Percentiles rank a stretch among this genome's conserved stretches.
These are phyloP conservation scores for Amphipoea lucens DNA, from an alignment of 2,888 invertebrate genomes.

Conservation along the genomic window DNA sequence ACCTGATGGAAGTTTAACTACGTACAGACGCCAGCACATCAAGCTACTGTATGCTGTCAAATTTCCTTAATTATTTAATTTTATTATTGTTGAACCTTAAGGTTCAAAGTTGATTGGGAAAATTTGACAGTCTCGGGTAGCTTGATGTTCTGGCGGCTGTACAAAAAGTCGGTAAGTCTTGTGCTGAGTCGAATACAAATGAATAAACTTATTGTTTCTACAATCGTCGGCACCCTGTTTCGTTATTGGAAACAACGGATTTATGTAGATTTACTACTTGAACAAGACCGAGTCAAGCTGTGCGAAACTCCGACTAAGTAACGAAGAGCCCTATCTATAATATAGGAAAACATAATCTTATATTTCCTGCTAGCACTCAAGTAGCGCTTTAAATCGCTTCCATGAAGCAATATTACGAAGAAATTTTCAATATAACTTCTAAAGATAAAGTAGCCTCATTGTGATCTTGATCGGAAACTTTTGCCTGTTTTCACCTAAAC, in stretches of 20 bases:
- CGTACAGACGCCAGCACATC: no score
- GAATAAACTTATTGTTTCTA: not conserved
- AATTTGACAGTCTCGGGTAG: no score
- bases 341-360: conserved; percentile 7
- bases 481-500: not conserved
- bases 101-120: no score
- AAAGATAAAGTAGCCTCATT: conserved; percentile 33
- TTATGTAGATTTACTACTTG: conserved; percentile 23
- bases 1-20: no score
- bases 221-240: not conserved
- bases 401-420: conserved; percentile 35
- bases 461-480: conserved; percentile 54
- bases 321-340: not conserved
- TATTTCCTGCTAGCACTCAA: conserved; percentile 13
- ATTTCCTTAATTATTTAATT: no score
- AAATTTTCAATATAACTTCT: conserved; percentile 52
- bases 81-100: no score
- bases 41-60: no score
- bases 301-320: not conserved
- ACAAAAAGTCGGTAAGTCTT: not conserved
- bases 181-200: conserved; percentile 15
- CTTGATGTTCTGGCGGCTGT: no score
- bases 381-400: conserved; percentile 20
- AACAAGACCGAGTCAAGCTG: not conserved
- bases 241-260: conserved; percentile 17